A percentile compares a stretch with the other conserved stretches of the same genome.
phyloP scores from a whole-genome alignment of 2,797 vertebrate genomes.

The Phataginus tetradactyla region DNA sequence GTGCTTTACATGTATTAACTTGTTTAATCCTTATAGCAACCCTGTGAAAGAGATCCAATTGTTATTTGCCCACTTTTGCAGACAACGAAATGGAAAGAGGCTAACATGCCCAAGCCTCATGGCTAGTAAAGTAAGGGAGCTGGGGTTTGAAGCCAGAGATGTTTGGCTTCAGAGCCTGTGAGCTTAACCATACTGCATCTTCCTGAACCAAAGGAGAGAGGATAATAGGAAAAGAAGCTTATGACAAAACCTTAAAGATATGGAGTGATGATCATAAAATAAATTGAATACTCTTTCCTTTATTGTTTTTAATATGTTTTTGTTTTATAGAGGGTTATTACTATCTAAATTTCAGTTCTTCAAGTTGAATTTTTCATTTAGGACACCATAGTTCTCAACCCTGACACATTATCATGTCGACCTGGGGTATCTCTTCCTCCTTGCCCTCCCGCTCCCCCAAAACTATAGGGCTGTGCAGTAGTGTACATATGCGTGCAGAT shows the following conservation, averaged over 20 bases:
- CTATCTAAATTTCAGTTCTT: slow-evolving; percentile 1
- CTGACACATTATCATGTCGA: background rate
- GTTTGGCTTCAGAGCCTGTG: background rate
- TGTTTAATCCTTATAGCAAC: background rate
- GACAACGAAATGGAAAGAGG: background rate
- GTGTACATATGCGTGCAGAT: background rate
- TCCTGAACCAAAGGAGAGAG: background rate
- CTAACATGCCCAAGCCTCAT: background rate
- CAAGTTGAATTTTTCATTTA: background rate
- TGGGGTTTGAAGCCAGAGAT: background rate
- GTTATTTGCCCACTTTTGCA: background rate
- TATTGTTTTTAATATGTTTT: background rate
- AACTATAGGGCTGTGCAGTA: background rate
- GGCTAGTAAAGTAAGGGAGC: background rate
- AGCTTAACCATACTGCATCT: background rate
- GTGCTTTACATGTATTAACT: background rate
- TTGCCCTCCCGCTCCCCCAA: background rate
- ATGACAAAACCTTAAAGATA: slow-evolving; percentile 4
- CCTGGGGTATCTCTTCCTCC: background rate
- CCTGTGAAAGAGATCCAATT: background rate
- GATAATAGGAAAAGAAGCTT: background rate
- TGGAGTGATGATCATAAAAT: background rate
- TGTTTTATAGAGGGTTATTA: background rate
- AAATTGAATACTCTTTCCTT: background rate
- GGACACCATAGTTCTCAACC: background rate